Evolutionary conservation across 2,113 vertebrate genomes (phyloP), one percentile per base, ranked within the genome.

Genomic region (Heterotis niloticus): DNA sequence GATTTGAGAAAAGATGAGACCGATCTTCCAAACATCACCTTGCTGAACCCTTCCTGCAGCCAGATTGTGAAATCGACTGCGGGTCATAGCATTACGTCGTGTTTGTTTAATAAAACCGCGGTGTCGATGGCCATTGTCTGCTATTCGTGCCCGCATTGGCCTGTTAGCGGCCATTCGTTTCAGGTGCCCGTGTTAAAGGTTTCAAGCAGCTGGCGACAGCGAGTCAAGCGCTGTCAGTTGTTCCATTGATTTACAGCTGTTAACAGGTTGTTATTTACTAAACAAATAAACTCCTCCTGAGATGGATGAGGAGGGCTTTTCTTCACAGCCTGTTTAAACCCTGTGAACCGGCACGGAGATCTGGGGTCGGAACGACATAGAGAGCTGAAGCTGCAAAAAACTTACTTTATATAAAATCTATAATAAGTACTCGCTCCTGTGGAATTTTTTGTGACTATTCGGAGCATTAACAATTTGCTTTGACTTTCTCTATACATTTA

Each of bases 171-270:
- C n/a, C 10, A 52, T 72, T 5, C 4, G 5, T 13, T 72, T 72
- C n/a, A 12, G 5, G 1, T 20, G 44, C 51, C 69, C 5, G 17
- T 54, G 51, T 72, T 72, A 24, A 54, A 72, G 20, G 20, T 13
- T 72, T 54, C 69, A 54, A 66, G 24, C 26, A 72, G 69, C 51
- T 51, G 51, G 44, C 1, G 13, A 72, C 17, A 72, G 18, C 44
- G 17, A 71, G 23, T 11, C 69, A 12, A 71, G 18, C 5, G 68
- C 68, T 29, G 34, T 70, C 68, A 52, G 23, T 71, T 44, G 34
- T 44, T 44, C 34, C 2, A 44, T 44, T 72, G 69, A 72, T 72
- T 54, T 54, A 72, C 69, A 72, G n/a, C 10, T 72, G n/a, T 18
- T n/a, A 72, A 3, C 44, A 14, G 54, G 54, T 72, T 1, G 20